phyloP scores from a whole-genome alignment of 2,888 invertebrate species.

The Blastobasis adustella region DNA sequence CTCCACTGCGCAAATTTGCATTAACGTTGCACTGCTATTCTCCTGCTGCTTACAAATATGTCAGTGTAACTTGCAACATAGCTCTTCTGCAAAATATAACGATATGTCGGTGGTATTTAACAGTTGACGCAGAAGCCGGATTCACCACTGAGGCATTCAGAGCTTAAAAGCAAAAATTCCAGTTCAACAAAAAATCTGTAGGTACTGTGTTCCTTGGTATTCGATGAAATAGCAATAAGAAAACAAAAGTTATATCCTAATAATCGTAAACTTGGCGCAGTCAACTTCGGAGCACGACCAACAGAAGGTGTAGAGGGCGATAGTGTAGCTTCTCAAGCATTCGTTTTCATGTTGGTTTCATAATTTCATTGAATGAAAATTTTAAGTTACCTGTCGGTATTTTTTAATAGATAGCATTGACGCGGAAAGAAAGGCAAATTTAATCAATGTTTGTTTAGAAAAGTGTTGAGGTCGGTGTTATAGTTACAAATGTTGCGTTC shows the following conservation, averaged over 20 bases:
- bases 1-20: slow-evolving; percentile 14
- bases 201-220: slow-evolving; percentile 8
- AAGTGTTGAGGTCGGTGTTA: neutral
- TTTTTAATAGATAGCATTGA: slow-evolving; percentile 24
- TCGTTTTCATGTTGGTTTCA: slow-evolving; percentile 25
- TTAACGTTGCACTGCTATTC: slow-evolving; percentile 5
- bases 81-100: neutral
- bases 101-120: slow-evolving; percentile 2
- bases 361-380: slow-evolving; percentile 20
- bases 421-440: slow-evolving; percentile 19
- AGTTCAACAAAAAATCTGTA: neutral
- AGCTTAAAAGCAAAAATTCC: neutral
- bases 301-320: neutral
- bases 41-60: slow-evolving; percentile 7
- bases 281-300: slow-evolving; percentile 10
- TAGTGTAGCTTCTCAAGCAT: slow-evolving; percentile 15
- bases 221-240: slow-evolving; percentile 14
- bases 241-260: slow-evolving; percentile 9
- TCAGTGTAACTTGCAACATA: slow-evolving; percentile 1
- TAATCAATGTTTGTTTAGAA: slow-evolving; percentile 17
- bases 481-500: neutral
- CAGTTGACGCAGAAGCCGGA: slow-evolving; percentile 3
- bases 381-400: slow-evolving; percentile 35
- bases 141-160: slow-evolving; percentile 1
- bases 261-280: slow-evolving; percentile 5